Evolutionary conservation across 2,888 invertebrate species (phyloP).

Genomic region (Zeuzera pyrina): DNA sequence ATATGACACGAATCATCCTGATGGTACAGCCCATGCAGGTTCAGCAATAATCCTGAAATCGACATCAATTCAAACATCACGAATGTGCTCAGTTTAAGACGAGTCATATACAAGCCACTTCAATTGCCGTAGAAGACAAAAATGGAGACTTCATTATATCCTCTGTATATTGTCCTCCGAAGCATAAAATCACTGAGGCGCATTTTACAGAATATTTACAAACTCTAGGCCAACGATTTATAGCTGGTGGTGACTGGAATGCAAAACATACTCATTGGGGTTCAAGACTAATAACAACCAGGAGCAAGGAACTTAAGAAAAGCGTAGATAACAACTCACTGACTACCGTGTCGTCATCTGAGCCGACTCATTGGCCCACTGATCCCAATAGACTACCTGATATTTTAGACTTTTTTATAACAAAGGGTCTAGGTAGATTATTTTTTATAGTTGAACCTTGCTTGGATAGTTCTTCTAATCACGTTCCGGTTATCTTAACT

Average conservation of each 20-base stretch:
- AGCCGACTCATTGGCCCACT: slow-evolving; percentile 12
- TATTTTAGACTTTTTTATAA: slow-evolving; percentile 16
- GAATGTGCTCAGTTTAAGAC: too few relatives aligned
- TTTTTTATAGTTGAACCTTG: slow-evolving; percentile 10
- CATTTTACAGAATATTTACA: slow-evolving; percentile 12
- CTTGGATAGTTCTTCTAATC: slow-evolving; percentile 15
- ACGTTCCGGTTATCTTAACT: slow-evolving; percentile 17
- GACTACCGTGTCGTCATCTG: neutral
- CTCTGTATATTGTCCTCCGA: slow-evolving; percentile 6
- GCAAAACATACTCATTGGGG: slow-evolving; percentile 16
- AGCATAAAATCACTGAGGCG: slow-evolving; percentile 8
- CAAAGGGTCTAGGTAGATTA: slow-evolving; percentile 8
- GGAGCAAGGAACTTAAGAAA: slow-evolving; percentile 13
- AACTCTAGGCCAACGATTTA: slow-evolving; percentile 10
- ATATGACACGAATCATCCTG: neutral
- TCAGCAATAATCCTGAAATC: neutral
- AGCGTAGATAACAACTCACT: neutral
- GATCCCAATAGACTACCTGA: slow-evolving; percentile 15
- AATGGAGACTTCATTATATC: neutral
- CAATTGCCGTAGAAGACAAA: neutral
- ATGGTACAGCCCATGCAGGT: neutral
- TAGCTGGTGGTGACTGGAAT: slow-evolving; percentile 16
- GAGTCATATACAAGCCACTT: neutral
- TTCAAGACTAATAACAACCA: slow-evolving; percentile 11
- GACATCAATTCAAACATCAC: neutral